Evolutionary conservation across 1,140 invertebrate genomes (phyloP).

Genomic region (Drosophila pectinifera): DNA sequence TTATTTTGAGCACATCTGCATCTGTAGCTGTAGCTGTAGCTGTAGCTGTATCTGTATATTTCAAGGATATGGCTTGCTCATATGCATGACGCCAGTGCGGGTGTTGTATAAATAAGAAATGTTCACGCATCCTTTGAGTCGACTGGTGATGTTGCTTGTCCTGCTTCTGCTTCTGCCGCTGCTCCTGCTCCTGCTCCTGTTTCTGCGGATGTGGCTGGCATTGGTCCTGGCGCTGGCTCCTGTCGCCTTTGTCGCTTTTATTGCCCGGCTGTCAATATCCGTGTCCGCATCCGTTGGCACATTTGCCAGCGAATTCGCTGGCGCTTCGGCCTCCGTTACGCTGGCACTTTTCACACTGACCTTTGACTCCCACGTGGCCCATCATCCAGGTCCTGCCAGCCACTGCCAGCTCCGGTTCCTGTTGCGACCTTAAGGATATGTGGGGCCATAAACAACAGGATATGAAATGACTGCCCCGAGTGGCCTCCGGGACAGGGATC

Average conservation of each 20-base stretch:
- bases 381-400: slow-evolving; percentile 30
- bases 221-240: not conserved
- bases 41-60: slow-evolving; percentile 10
- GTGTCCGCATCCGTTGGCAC: slow-evolving; percentile 33
- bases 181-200: not conserved
- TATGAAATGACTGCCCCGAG: slow-evolving; percentile 63
- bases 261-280: slow-evolving; percentile 47
- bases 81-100: slow-evolving; percentile 9
- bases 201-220: too few species aligned
- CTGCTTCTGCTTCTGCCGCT: not conserved
- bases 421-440: slow-evolving; percentile 64
- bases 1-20: too few species aligned
- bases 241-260: slow-evolving; percentile 38
- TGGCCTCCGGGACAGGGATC: slow-evolving; percentile 31
- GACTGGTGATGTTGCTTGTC: slow-evolving; percentile 18
- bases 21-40: not conserved
- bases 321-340: slow-evolving; percentile 13
- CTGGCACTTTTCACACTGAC: slow-evolving; percentile 32
- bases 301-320: slow-evolving; percentile 13
- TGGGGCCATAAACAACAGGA: slow-evolving; percentile 76
- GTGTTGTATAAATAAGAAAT: slow-evolving; percentile 50
- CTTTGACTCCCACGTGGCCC: slow-evolving; percentile 41
- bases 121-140: slow-evolving; percentile 41
- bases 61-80: slow-evolving; percentile 5
- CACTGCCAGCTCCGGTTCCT: not conserved